Conservation (phyloP, 2,888 invertebrate genomes). For the Bugula neritina region DNA sequence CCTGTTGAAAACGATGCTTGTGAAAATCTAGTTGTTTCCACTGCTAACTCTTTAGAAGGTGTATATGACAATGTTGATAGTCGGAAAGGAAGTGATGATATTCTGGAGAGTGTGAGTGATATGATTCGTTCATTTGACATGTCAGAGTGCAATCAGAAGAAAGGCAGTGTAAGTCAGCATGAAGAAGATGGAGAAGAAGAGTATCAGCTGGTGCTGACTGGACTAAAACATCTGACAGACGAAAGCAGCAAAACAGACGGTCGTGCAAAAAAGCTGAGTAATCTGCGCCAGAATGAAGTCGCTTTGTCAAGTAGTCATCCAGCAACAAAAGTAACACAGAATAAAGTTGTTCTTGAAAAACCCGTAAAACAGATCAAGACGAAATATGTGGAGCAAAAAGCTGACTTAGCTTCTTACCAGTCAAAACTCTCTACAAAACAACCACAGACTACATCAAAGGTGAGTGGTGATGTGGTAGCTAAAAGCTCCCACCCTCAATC, state of each 20-base stretch:
- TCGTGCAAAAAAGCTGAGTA: background rate
- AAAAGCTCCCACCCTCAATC: background rate
- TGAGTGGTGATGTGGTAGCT: background rate
- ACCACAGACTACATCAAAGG: background rate
- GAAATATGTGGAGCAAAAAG: background rate
- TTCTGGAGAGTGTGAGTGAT: background rate
- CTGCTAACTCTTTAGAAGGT: background rate
- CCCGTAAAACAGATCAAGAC: background rate
- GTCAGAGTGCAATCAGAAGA: background rate
- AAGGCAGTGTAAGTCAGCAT: background rate
- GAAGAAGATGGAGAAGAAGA: background rate
- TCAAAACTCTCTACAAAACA: background rate
- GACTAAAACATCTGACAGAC: background rate
- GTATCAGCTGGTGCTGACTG: conserved; percentile 19
- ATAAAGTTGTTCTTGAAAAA: background rate
- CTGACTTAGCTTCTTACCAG: background rate
- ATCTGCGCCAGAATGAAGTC: background rate
- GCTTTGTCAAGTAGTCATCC: background rate
- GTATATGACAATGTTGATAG: conserved; percentile 12
- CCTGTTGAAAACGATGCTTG: background rate
- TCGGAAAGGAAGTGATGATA: background rate
- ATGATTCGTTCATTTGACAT: background rate
- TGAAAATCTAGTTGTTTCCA: background rate
- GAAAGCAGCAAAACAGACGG: background rate
- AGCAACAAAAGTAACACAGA: background rate